Percentiles rank a stretch among this genome's conserved stretches.
Conservation (phyloP, 2,113 vertebrate genomes). For the Tragulus kanchil region DNA sequence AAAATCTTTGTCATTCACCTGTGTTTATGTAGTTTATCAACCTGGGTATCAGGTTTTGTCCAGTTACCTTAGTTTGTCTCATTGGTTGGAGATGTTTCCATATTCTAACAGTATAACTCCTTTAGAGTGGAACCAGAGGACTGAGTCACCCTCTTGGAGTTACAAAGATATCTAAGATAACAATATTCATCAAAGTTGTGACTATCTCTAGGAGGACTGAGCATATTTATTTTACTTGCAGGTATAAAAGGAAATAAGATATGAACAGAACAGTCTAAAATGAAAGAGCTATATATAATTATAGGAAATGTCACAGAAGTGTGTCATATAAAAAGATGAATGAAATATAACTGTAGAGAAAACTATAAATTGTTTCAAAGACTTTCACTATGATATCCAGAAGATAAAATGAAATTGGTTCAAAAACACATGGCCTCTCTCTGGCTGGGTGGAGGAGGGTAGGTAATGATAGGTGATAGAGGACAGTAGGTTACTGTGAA, state of each 20-base stretch:
- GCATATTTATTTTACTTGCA: not conserved
- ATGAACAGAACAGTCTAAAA: not conserved
- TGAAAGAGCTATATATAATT: not conserved
- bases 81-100: not conserved
- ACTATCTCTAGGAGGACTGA: too few species aligned
- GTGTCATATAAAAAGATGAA: not conserved
- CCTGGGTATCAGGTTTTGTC: not conserved
- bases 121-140: too few species aligned
- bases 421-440: not conserved
- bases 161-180: not conserved
- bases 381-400: not conserved
- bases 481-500: too few species aligned
- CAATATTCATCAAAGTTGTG: not conserved
- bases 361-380: not conserved
- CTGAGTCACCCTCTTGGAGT: not conserved
- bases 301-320: not conserved
- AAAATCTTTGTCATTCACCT: not conserved
- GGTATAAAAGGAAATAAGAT: not conserved
- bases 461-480: not conserved
- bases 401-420: not conserved
- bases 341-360: not conserved
- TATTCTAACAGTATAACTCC: too few species aligned
- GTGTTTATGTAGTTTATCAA: not conserved
- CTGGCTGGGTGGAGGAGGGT: fast-evolving
- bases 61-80: not conserved